Evolutionary conservation across 2,888 invertebrate genomes (phyloP).

Genomic region (Archips xylosteana): DNA sequence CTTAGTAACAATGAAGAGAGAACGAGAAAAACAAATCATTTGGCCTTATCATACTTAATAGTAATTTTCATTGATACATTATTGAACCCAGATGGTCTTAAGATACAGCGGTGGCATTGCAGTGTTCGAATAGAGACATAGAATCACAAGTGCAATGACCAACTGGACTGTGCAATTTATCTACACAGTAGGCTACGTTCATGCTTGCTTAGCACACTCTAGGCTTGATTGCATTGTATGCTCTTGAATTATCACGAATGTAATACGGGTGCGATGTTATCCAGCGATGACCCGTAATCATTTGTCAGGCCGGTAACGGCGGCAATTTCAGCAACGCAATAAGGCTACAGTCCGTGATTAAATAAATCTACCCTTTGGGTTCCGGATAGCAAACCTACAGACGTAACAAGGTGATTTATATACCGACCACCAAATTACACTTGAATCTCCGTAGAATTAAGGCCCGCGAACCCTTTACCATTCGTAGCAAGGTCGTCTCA

Average conservation of each 20-base stretch:
- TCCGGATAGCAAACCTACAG: conserved; percentile 44
- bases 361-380: conserved; percentile 40
- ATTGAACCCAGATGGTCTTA: no score
- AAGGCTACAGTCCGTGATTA: conserved; percentile 39
- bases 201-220: background rate
- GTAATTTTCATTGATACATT: no score
- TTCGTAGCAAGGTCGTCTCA: conserved; percentile 52
- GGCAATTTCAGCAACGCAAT: conserved; percentile 39
- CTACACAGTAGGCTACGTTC: background rate
- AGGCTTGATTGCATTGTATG: background rate
- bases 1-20: no score
- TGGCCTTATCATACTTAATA: no score
- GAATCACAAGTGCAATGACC: no score
- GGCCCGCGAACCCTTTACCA: conserved; percentile 58
- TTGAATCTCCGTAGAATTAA: conserved; percentile 64
- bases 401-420: conserved; percentile 52
- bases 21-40: no score
- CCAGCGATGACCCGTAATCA: conserved; percentile 32
- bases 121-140: no score
- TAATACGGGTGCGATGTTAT: conserved; percentile 31
- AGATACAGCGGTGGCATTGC: no score
- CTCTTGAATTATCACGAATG: background rate
- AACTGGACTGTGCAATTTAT: no score
- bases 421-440: conserved; percentile 58
- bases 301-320: conserved; percentile 36